Base-by-base conservation (phyloP, 1,140 invertebrate genomes). In the Procambarus clarkii region DNA sequence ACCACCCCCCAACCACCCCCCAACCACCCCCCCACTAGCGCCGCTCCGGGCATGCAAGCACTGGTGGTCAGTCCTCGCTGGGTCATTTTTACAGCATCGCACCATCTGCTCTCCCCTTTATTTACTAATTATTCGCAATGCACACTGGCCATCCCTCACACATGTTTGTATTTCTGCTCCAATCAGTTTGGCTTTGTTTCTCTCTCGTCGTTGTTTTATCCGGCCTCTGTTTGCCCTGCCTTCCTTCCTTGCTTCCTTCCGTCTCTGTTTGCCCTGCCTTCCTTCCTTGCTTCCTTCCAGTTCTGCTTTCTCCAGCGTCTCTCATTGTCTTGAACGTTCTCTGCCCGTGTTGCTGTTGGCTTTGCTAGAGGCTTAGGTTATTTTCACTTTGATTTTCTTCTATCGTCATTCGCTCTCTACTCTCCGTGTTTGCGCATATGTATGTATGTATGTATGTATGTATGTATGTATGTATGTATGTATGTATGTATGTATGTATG, bases 111-210 rank as follows among this genome's bases (percentile, higher is more conserved):
- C 86, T 80, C 86, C 78, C 86, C 86, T 88, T 88, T 88, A 88
- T 88, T 88, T 88, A 88, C 86, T 88, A 88, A 88, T 88, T 88
- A 88, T 88, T 88, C 86, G 78, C 86, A 88, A 88, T 80, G 86
- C 86, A 88, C 78, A 88, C 86, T 80, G 86, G 86, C 79, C 86
- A 88, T 88, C 86, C 86, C 76, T 78, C 86, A 64, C 86, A 88
- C 77, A 71, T 88, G 86, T 88, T 88, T 88, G 86, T 69, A 77
- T 88, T 88, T 88, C 86, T 88, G 78, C 77, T 88, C 86, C 86
- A 88, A 88, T 88, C 86, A 88, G 86, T 88, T 88, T 88, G 86
- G 86, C 86, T 88, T 88, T 88, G 86, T 88, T 88, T 88, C 86
- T 88, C 86, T 88, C 78, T 80, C 34, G 50, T 69, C 78, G 78